Base-by-base conservation (phyloP, 2,797 vertebrate genomes). In the Hirundo rustica region DNA sequence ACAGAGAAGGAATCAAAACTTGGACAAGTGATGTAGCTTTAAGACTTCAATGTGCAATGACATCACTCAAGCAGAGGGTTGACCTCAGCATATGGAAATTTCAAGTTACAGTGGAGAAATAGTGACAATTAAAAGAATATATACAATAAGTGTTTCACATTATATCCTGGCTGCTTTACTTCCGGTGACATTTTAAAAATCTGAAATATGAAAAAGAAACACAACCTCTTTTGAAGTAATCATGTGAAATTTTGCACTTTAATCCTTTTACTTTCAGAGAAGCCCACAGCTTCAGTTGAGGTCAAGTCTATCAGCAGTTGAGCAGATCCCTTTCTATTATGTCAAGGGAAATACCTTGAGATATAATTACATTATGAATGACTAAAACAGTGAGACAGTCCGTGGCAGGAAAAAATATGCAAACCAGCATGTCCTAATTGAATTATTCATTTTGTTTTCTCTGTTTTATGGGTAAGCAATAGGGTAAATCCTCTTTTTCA, bases 401-500 rank as follows among this genome's bases (percentile, higher is more conserved):
- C 51, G 7, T 36, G 6, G 15, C 48, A 16, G 19, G 5, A 36
- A 68, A 36, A 80, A 45, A 25, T 40, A 91, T 86, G 83, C 67
- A 96, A 92, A 94, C 62, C 32, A 92, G 47, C 64, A 45, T 26
- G 11, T 93, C 86, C 30, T 96, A 96, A 96, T 96, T 96, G 89
- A 97, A 97, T 96, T 96, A 74, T 93, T 94, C 93, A 88, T 95
- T 97, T 97, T 77, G 71, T 88, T 96, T 95, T 97, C 60, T 68
- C 84, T 89, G 61, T 94, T 97, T 73, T 95, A 2, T 62, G 17
- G 30, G 77, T 91, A 96, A 97, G 90, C 74, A 96, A 92, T 83
- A 96, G 75, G 67, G 66, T 92, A 98, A 98, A 98, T 96, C 96
- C 95, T 86, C 83, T 93, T 96, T 97, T 96, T 94, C 96, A 89